A percentile compares a stretch with the other conserved stretches of the same genome.
phyloP scores from a whole-genome alignment of 2,113 vertebrate genomes.

The Syngnathus typhle region DNA sequence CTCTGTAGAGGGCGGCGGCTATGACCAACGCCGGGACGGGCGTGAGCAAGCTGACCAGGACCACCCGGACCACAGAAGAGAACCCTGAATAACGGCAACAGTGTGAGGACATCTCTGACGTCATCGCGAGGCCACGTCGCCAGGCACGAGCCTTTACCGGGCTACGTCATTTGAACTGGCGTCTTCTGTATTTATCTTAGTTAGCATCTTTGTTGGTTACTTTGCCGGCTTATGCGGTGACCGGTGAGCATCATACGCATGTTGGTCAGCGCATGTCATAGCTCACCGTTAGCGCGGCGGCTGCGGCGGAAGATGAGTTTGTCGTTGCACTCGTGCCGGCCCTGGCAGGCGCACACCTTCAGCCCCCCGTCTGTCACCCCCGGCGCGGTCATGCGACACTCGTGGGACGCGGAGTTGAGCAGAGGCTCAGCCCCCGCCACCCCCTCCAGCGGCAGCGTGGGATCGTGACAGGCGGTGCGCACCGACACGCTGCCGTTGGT shows the following conservation, averaged over 20 bases:
- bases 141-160: no score
- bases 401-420: conserved; percentile 73
- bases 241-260: no score
- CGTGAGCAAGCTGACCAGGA: conserved; percentile 81
- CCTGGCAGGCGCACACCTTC: conserved; percentile 78
- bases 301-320: conserved; percentile 81
- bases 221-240: no score
- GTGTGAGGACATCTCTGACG: background rate
- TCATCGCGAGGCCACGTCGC: background rate
- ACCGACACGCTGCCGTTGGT: conserved; percentile 79
- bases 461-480: conserved; percentile 79
- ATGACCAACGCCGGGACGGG: conserved; percentile 75
- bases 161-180: no score
- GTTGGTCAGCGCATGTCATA: no score
- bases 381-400: conserved; percentile 73
- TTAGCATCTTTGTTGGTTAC: background rate
- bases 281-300: conserved; percentile 74
- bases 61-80: conserved; percentile 77
- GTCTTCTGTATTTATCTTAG: no score
- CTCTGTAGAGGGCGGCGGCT: conserved; percentile 77
- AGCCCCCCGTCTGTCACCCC: conserved; percentile 8
- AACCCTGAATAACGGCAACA: conserved; percentile 63
- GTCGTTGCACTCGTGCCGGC: conserved; percentile 83
- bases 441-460: conserved; percentile 73
- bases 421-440: conserved; percentile 74